phyloP scores from a whole-genome alignment of 2,888 invertebrate genomes.

The Digitonthophagus gazella region DNA sequence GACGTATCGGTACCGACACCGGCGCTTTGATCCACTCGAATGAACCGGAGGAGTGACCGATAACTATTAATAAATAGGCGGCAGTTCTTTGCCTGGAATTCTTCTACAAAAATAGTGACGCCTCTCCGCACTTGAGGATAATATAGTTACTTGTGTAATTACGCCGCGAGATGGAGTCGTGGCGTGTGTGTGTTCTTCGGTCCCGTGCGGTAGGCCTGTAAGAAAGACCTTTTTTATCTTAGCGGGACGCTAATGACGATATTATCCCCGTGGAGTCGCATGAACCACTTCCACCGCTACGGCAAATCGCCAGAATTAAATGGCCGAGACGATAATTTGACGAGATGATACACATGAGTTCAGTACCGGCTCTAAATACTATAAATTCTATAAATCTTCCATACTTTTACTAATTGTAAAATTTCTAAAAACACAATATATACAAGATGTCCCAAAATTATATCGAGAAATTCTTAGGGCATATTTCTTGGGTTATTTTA shows the following conservation, averaged over 20 bases:
- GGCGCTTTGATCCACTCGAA: not conserved
- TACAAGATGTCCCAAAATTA: too few species aligned
- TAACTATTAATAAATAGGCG: not conserved
- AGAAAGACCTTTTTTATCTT: not conserved
- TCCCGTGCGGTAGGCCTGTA: not conserved
- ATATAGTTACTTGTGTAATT: not conserved
- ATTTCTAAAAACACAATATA: too few species aligned
- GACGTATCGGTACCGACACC: constrained; percentile 19
- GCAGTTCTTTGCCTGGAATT: not conserved
- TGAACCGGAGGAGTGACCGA: not conserved
- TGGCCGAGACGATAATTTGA: not conserved
- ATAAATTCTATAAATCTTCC: too few species aligned
- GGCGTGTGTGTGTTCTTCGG: not conserved
- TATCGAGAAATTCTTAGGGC: too few species aligned
- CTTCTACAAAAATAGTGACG: not conserved
- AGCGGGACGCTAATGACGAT: not conserved
- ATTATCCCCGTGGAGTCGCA: not conserved
- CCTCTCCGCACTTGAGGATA: not conserved
- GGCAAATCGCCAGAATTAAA: not conserved
- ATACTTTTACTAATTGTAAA: too few species aligned
- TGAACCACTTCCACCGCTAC: not conserved
- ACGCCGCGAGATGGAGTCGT: not conserved
- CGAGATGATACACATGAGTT: not conserved
- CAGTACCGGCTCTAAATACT: not conserved
- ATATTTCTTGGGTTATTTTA: too few species aligned